These are phyloP conservation scores for Peromyscus nudipes DNA, from an alignment of 2,797 vertebrate genomes.

Conservation along the genomic window DNA sequence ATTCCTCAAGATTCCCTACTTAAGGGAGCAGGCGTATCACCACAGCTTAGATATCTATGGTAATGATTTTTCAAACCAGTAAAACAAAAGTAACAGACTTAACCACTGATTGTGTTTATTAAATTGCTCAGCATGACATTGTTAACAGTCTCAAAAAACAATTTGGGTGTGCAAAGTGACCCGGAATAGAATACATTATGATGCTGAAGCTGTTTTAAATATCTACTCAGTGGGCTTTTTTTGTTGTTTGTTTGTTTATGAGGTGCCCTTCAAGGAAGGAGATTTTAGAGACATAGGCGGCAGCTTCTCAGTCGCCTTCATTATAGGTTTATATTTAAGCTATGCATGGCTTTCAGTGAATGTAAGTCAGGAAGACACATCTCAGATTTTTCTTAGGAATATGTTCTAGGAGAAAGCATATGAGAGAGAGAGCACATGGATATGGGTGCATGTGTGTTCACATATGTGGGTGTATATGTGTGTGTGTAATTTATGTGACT, in stretches of 20 bases:
- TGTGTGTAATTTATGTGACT: neutral
- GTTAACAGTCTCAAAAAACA: constrained; percentile 82
- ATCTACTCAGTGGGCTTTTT: neutral
- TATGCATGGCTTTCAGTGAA: constrained; percentile 10
- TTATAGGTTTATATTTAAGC: neutral
- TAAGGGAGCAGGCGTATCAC: constrained; percentile 61
- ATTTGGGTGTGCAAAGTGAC: constrained; percentile 80
- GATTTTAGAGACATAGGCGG: constrained; percentile 79
- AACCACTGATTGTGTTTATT: constrained; percentile 82
- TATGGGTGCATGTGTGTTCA: neutral
- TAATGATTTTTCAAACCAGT: constrained; percentile 67
- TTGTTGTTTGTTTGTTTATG: constrained; percentile 67
- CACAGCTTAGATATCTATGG: constrained; percentile 45
- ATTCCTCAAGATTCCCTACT: constrained; percentile 67
- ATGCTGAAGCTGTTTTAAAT: constrained; percentile 74
- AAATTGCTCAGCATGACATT: constrained; percentile 82
- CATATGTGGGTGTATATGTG: neutral
- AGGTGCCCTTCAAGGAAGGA: constrained; percentile 84
- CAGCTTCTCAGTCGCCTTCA: neutral
- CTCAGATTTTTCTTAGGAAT: neutral
- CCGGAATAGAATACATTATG: constrained; percentile 75
- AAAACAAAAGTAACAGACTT: constrained; percentile 76
- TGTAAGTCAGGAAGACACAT: constrained; percentile 23
- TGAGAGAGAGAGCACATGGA: no score
- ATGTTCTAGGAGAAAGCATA: neutral